Conservation (phyloP, 2,113 vertebrate genomes). For the Stigmatopora argus region DNA sequence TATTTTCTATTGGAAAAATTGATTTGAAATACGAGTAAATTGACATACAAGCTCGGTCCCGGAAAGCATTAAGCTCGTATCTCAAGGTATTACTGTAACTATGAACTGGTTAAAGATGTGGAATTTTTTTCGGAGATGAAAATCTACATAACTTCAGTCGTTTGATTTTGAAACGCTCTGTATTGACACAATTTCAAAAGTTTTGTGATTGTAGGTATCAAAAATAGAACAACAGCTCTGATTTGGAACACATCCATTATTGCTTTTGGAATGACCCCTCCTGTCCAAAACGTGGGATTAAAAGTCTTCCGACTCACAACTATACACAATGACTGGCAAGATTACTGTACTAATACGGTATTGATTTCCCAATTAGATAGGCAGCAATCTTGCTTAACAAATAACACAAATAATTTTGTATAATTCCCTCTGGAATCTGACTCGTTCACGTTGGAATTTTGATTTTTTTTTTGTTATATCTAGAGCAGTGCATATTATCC, state of each 20-base stretch:
- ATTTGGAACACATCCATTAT: conserved; percentile 36
- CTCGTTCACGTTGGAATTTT: conserved; percentile 60
- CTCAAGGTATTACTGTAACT: too few relatives aligned
- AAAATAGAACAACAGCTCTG: conserved; percentile 9
- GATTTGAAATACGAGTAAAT: too few relatives aligned
- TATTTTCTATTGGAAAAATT: too few relatives aligned
- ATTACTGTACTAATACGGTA: conserved; percentile 67
- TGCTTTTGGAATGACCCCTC: conserved; percentile 53
- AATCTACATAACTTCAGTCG: too few relatives aligned
- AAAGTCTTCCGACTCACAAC: conserved; percentile 48
- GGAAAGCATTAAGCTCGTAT: too few relatives aligned
- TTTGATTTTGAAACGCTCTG: too few relatives aligned
- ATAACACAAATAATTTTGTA: conserved; percentile 42
- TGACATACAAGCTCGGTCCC: too few relatives aligned
- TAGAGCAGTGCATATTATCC: conserved; percentile 67
- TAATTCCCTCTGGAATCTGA: conserved; percentile 52
- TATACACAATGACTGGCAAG: conserved; percentile 46
- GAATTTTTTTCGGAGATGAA: too few relatives aligned
- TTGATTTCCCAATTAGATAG: conserved; percentile 71
- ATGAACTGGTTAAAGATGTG: too few relatives aligned
- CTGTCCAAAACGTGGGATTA: conserved; percentile 53
- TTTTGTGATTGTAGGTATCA: too few relatives aligned
- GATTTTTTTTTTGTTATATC: conserved; percentile 69
- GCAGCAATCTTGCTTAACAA: conserved; percentile 44
- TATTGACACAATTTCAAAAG: too few relatives aligned